Evolutionary conservation across 2,113 vertebrate species (phyloP).

Genomic region (Onychostruthus taczanowskii): DNA sequence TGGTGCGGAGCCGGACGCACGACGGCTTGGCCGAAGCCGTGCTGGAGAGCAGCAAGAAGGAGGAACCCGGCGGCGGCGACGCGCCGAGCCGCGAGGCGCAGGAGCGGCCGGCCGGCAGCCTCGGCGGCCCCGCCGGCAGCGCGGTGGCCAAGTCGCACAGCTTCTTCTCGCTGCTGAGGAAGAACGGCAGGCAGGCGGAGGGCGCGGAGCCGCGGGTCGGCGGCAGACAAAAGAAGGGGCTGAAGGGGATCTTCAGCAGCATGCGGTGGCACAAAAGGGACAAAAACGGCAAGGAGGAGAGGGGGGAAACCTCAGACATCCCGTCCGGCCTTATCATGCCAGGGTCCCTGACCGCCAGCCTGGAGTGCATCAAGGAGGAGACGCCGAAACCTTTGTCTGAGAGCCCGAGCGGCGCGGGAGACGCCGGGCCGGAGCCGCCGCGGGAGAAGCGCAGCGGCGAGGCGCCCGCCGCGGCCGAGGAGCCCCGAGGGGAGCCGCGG

Average conservation of each 20-base stretch:
- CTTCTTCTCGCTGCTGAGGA: constrained; percentile 4
- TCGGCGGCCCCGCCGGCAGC: background rate
- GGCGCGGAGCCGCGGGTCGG: background rate
- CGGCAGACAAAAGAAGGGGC: constrained; percentile 17
- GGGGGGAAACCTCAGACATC: background rate
- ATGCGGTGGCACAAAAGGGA: constrained; percentile 13
- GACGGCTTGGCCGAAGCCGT: constrained; percentile 19
- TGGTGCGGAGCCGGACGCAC: constrained; percentile 23
- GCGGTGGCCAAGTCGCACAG: constrained; percentile 1
- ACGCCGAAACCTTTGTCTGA: background rate
- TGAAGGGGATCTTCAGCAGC: constrained; percentile 18
- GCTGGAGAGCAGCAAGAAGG: constrained; percentile 7
- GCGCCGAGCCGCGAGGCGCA: background rate
- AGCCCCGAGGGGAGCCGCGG: constrained; percentile 38
- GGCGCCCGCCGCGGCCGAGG: background rate
- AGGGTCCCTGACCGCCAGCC: constrained; percentile 7
- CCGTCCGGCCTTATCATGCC: background rate
- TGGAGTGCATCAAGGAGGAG: constrained; percentile 19
- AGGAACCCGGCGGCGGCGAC: background rate
- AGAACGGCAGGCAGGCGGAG: constrained; percentile 9
- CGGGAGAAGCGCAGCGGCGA: background rate
- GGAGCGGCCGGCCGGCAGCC: background rate
- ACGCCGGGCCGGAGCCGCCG: background rate
- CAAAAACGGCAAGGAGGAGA: constrained; percentile 1
- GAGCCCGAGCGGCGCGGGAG: background rate